Evolutionary conservation across 1,140 invertebrate genomes (phyloP).

Genomic region (Diabrotica virgifera): DNA sequence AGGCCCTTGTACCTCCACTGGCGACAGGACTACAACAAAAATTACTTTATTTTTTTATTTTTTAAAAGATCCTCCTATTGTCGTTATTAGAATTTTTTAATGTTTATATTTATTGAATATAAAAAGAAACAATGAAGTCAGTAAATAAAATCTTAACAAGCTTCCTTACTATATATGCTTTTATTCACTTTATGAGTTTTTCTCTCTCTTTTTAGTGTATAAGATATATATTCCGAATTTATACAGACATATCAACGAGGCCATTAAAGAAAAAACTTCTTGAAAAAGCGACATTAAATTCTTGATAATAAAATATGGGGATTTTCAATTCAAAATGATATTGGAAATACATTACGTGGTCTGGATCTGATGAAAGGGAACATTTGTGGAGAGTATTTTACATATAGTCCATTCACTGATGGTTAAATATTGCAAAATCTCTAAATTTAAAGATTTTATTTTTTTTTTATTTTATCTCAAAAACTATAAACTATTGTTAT

Average conservation of each 20-base stretch:
- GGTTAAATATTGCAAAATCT: too few species aligned
- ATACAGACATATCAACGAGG: conserved; percentile 41
- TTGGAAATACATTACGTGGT: conserved; percentile 14
- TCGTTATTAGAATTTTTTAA: too few species aligned
- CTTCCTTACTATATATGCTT: not conserved
- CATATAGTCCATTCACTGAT: too few species aligned
- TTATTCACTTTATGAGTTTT: conserved; percentile 4
- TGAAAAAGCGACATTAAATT: conserved; percentile 9
- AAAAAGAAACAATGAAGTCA: too few species aligned
- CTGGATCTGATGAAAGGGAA: conserved; percentile 16
- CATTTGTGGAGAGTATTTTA: conserved; percentile 12
- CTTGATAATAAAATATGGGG: not conserved
- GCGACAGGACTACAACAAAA: too few species aligned
- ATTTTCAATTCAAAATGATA: conserved; percentile 22
- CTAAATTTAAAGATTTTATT: too few species aligned
- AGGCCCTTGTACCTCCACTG: too few species aligned
- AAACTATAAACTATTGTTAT: too few species aligned
- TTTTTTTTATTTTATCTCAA: too few species aligned
- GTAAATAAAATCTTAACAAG: not conserved
- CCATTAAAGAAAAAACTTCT: conserved; percentile 15
- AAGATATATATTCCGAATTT: conserved; percentile 41
- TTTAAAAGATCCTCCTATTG: too few species aligned
- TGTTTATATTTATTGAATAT: too few species aligned
- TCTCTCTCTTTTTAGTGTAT: conserved; percentile 1
- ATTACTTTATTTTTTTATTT: too few species aligned